Percentiles rank a stretch among this genome's conserved stretches.
phyloP scores from a whole-genome alignment of 2,797 vertebrate genomes.

The Mareca penelope region DNA sequence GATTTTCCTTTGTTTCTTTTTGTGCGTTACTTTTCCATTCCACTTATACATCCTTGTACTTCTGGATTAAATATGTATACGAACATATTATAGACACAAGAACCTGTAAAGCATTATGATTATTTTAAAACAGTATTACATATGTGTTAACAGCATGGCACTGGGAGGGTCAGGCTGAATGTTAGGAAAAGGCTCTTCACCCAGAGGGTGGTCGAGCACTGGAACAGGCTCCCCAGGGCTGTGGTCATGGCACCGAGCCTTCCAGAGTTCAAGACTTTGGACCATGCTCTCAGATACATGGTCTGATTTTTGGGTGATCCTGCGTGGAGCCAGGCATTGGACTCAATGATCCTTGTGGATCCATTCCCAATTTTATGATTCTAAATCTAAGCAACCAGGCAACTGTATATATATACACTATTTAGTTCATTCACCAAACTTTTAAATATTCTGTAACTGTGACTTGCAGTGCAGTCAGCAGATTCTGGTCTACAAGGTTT shows the following conservation, averaged over 20 bases:
- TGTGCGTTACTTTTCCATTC: background rate
- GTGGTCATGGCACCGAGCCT: too few species aligned
- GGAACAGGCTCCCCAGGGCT: too few species aligned
- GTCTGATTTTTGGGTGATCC: too few species aligned
- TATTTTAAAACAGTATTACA: background rate
- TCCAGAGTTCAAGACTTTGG: too few species aligned
- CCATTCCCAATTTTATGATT: too few species aligned
- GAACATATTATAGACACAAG: fast-evolving
- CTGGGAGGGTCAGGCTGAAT: too few species aligned
- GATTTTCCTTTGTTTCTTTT: background rate
- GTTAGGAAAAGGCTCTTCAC: too few species aligned
- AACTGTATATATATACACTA: background rate
- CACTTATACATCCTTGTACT: background rate
- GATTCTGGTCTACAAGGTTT: background rate
- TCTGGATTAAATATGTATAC: background rate
- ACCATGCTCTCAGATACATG: too few species aligned
- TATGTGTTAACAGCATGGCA: background rate
- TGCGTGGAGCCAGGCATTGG: too few species aligned
- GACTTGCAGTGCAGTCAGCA: background rate
- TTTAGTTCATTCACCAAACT: background rate
- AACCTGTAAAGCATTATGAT: background rate
- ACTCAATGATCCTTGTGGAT: too few species aligned
- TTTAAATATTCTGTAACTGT: background rate
- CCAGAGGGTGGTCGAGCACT: too few species aligned
- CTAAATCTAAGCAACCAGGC: background rate